phyloP scores from a whole-genome alignment of 2,797 vertebrate species.

The Mus minutoides region DNA sequence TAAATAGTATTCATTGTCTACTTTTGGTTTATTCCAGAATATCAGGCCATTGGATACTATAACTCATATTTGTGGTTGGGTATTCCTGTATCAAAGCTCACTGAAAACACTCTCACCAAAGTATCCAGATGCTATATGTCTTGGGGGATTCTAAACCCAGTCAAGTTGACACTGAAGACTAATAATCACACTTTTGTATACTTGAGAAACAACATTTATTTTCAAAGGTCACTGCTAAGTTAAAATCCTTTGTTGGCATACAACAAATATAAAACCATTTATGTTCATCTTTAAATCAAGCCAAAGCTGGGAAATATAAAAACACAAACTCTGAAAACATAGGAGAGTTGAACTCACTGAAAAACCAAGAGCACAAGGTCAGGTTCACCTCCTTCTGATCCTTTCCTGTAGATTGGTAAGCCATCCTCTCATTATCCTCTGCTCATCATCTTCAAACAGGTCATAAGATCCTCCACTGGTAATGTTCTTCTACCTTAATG shows the following conservation, averaged over 20 bases:
- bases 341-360: background rate
- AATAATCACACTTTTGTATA: background rate
- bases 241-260: constrained; percentile 6
- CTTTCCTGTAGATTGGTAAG: background rate
- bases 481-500: background rate
- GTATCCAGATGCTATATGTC: background rate
- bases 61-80: background rate
- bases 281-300: background rate
- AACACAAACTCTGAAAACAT: background rate
- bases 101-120: background rate
- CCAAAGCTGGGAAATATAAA: background rate
- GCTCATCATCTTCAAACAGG: background rate
- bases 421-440: background rate
- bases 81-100: background rate
- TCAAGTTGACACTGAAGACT: background rate
- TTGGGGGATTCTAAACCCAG: background rate
- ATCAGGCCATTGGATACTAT: background rate
- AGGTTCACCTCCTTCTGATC: background rate
- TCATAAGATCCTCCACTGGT: background rate
- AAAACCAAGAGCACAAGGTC: background rate
- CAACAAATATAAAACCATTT: background rate
- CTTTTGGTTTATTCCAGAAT: background rate
- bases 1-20: background rate
- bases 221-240: constrained; percentile 29
- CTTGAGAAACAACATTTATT: constrained; percentile 21